phyloP scores from a whole-genome alignment of 2,797 vertebrate genomes.

The Lithobates pipiens region DNA sequence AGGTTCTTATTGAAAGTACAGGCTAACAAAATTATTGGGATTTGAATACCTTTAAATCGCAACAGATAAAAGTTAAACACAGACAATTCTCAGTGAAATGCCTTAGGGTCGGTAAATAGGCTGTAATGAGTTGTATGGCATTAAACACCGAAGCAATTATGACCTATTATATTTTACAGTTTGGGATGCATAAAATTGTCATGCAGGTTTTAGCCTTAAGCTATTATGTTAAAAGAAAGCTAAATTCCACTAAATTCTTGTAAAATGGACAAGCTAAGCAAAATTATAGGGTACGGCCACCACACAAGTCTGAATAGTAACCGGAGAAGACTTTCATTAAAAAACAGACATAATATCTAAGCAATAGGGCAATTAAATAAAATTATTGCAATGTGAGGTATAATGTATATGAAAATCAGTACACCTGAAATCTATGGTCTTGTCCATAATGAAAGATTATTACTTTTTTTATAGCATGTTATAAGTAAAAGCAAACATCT shows the following conservation, averaged over 20 bases:
- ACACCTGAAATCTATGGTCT: too few species aligned
- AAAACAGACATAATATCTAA: too few species aligned
- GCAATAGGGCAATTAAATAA: too few species aligned
- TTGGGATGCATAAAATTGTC: slow-evolving; percentile 25
- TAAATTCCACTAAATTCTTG: neutral
- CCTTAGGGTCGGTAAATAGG: neutral
- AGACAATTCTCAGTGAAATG: neutral
- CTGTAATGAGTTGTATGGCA: slow-evolving; percentile 21
- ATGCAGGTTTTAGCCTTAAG: neutral
- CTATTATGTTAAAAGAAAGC: neutral
- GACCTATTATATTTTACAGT: slow-evolving; percentile 39
- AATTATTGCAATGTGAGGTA: too few species aligned
- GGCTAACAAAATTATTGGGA: neutral
- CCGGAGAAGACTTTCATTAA: too few species aligned
- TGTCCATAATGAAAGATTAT: too few species aligned
- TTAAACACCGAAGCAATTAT: slow-evolving; percentile 19
- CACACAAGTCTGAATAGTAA: neutral
- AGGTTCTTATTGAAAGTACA: neutral
- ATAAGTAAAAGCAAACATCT: too few species aligned
- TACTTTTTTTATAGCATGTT: too few species aligned
- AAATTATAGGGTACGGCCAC: neutral
- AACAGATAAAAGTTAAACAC: neutral
- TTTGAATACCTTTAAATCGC: neutral
- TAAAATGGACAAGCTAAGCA: neutral
- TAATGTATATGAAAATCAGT: too few species aligned